Evolutionary conservation across 1,140 invertebrate genomes (phyloP).

Genomic region (Pristionchus pacificus): DNA sequence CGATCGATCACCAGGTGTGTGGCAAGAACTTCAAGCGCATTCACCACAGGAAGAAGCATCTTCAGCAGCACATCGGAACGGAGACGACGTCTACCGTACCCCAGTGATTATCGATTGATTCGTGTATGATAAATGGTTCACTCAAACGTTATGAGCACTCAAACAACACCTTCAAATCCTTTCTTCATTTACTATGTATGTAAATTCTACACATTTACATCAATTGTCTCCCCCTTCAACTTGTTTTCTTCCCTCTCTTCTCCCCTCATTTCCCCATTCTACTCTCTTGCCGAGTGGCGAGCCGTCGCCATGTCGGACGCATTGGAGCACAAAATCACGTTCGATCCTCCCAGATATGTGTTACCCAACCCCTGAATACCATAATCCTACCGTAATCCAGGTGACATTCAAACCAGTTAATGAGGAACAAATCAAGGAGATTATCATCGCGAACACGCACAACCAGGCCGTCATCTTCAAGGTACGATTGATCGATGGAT

Average conservation of each 20-base stretch:
- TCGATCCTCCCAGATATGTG: not conserved
- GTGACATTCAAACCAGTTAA: not conserved
- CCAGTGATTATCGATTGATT: too few relatives aligned
- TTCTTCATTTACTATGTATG: too few relatives aligned
- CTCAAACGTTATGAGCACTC: too few relatives aligned
- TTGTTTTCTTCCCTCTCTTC: not conserved
- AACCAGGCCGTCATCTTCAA: not conserved
- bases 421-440: not conserved
- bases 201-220: too few relatives aligned
- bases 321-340: not conserved
- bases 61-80: too few relatives aligned
- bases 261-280: not conserved
- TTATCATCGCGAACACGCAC: not conserved
- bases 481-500: not conserved
- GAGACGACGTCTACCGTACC: too few relatives aligned
- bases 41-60: not conserved
- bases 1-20: not conserved
- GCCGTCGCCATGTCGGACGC: too few relatives aligned
- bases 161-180: too few relatives aligned
- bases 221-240: too few relatives aligned
- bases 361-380: not conserved
- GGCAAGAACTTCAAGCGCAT: not conserved
- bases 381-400: not conserved
- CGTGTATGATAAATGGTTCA: too few relatives aligned
- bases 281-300: not conserved